Conservation (phyloP, 2,113 vertebrate genomes). For the Lepisosteus oculatus region DNA sequence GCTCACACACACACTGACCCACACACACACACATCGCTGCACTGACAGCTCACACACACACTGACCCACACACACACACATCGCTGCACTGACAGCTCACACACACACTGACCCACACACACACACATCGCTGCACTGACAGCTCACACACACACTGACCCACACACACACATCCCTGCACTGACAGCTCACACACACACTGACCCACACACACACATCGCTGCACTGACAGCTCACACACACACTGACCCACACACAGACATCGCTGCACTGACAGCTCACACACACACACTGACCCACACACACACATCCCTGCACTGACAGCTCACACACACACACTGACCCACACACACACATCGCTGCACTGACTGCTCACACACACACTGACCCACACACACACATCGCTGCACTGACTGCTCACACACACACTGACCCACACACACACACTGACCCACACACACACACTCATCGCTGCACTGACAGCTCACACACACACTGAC, state of each 20-base stretch:
- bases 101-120: constrained; percentile 10
- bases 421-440: not conserved
- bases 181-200: no score
- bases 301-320: not conserved
- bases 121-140: not conserved
- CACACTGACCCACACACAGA: not conserved
- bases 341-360: constrained; percentile 1
- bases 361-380: no score
- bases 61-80: constrained; percentile 5
- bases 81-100: no score
- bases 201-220: constrained; percentile 6
- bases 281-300: constrained; percentile 15
- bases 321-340: not conserved
- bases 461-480: constrained; percentile 27
- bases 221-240: not conserved
- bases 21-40: not conserved
- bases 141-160: not conserved
- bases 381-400: constrained; percentile 15
- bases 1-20: no score
- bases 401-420: not conserved
- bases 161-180: no score
- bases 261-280: no score
- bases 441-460: constrained; percentile 17
- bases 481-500: constrained; percentile 16
- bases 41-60: not conserved